Conservation (phyloP, 2,888 invertebrate species). For the Leptodirus hochenwartii region DNA sequence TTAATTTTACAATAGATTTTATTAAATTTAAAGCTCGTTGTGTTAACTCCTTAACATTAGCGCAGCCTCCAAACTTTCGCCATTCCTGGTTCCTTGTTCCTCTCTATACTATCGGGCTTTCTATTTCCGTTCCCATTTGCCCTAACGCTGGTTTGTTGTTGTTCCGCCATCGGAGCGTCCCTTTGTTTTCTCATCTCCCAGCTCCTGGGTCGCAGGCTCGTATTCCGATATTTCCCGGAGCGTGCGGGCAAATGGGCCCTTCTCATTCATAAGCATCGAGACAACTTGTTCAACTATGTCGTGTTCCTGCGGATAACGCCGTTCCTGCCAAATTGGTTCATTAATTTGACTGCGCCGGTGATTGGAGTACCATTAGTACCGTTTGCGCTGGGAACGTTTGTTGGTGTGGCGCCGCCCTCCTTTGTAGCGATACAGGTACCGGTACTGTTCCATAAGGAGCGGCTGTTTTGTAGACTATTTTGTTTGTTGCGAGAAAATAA, state of each 20-base stretch:
- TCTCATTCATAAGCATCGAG: constrained; percentile 68
- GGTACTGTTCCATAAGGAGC: no score
- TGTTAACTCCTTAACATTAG: constrained; percentile 10
- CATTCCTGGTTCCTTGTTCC: constrained; percentile 95
- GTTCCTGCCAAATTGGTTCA: constrained; percentile 98
- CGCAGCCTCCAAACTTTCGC: constrained; percentile 93
- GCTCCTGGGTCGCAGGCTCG: constrained; percentile 68
- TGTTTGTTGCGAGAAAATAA: no score
- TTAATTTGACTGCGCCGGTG: constrained; percentile 90
- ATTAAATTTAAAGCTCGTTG: background rate
- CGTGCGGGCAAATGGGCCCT: constrained; percentile 70
- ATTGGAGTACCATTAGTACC: constrained; percentile 85
- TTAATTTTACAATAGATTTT: constrained; percentile 6
- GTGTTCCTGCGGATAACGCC: constrained; percentile 95
- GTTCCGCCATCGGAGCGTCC: constrained; percentile 91
- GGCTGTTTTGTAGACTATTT: no score
- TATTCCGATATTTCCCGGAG: constrained; percentile 77
- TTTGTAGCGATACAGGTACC: constrained; percentile 84
- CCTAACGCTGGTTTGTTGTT: constrained; percentile 71
- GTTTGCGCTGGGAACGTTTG: constrained; percentile 90
- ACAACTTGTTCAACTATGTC: constrained; percentile 88
- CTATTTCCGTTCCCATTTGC: constrained; percentile 88
- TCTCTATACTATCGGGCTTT: constrained; percentile 94
- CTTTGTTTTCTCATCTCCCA: constrained; percentile 89
- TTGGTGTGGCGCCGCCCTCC: constrained; percentile 93